These are phyloP conservation scores for Galago senegalensis DNA, from an alignment of 2,797 vertebrate genomes.

Conservation along the genomic window DNA sequence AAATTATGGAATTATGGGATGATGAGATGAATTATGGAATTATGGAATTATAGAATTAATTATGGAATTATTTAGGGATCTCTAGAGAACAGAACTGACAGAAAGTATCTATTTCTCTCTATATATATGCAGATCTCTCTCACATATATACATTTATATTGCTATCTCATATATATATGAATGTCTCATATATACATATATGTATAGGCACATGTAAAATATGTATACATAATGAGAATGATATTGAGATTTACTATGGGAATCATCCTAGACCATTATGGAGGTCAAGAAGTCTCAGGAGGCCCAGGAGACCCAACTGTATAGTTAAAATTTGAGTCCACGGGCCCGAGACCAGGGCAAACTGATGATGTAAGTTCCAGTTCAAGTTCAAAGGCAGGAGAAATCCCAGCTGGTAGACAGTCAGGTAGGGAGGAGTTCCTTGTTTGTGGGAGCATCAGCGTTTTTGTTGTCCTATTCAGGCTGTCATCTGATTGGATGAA, in stretches of 20 bases:
- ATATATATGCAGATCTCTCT: not conserved
- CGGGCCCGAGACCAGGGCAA: not conserved
- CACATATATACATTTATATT: not conserved
- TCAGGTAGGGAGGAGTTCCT: not conserved
- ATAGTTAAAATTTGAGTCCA: not conserved
- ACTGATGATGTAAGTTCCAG: not conserved
- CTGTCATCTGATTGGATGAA: not conserved
- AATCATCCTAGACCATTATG: not conserved
- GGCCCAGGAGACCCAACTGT: not conserved
- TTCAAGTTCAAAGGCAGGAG: not conserved
- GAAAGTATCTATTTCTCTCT: not conserved
- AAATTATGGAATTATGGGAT: no score
- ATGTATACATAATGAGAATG: not conserved
- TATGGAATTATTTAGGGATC: not conserved
- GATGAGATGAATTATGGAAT: no score
- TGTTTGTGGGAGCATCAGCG: not conserved
- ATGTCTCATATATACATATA: not conserved
- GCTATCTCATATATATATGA: not conserved
- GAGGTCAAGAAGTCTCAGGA: not conserved
- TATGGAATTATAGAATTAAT: no score
- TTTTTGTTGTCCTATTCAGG: not conserved
- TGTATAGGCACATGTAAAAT: rapidly evolving
- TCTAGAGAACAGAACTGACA: not conserved
- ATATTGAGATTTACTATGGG: not conserved
- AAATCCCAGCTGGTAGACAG: not conserved